phyloP scores from a whole-genome alignment of 2,113 vertebrate genomes.

The Regulus satrapa region DNA sequence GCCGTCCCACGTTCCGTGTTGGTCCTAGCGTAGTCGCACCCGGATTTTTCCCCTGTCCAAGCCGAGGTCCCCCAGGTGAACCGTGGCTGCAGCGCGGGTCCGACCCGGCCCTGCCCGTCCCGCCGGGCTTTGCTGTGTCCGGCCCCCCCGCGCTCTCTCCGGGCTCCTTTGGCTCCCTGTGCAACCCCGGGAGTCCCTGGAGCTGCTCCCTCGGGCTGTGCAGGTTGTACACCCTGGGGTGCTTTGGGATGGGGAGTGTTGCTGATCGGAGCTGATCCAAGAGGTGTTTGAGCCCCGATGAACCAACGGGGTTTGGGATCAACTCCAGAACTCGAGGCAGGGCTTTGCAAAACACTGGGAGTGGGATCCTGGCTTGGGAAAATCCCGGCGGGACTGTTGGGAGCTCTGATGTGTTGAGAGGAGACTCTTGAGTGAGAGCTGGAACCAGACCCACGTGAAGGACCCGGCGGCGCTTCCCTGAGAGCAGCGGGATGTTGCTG shows the following conservation, averaged over 20 bases:
- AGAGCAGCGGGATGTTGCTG: not conserved
- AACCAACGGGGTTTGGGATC: not conserved
- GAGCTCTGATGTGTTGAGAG: not conserved
- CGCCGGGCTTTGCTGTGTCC: not conserved
- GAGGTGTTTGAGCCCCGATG: not conserved
- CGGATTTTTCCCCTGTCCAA: not conserved
- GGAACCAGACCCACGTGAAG: not conserved
- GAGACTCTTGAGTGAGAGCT: not conserved
- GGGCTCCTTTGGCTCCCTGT: rapidly evolving
- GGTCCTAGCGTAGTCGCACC: not conserved
- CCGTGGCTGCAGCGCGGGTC: not conserved
- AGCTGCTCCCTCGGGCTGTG: not conserved
- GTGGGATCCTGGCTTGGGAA: not conserved
- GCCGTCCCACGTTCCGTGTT: not conserved
- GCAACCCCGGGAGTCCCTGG: rapidly evolving
- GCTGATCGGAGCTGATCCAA: not conserved
- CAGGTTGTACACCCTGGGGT: not conserved
- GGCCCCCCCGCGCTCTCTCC: not conserved
- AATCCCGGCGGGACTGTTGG: not conserved
- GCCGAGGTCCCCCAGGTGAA: not conserved
- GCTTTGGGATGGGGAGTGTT: not conserved
- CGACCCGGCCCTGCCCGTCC: rapidly evolving
- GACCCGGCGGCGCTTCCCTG: not conserved
- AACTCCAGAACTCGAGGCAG: not conserved
- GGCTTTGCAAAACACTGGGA: rapidly evolving